phyloP scores from a whole-genome alignment of 2,888 invertebrate genomes.

The Drosophila neonasuta region DNA sequence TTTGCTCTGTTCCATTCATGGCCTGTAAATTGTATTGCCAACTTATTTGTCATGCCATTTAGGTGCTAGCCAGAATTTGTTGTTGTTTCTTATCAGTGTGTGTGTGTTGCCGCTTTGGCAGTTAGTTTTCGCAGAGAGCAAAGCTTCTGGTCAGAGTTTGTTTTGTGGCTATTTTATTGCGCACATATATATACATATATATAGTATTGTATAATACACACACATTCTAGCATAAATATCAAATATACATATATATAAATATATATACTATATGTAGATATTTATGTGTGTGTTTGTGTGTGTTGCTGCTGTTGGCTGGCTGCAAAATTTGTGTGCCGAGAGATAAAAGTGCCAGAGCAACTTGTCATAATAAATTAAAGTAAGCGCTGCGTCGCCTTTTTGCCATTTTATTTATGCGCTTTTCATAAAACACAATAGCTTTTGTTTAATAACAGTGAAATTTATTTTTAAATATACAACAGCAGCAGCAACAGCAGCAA shows the following conservation, averaged over 20 bases:
- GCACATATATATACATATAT: constrained; percentile 25
- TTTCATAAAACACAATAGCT: constrained; percentile 77
- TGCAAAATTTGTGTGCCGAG: constrained; percentile 77
- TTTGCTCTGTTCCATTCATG: constrained; percentile 26
- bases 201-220: constrained; percentile 57
- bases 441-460: constrained; percentile 73
- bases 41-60: constrained; percentile 52
- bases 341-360: constrained; percentile 81
- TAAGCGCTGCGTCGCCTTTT: constrained; percentile 66
- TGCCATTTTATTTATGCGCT: constrained; percentile 75
- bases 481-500: constrained; percentile 42
- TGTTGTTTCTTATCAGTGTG: constrained; percentile 23
- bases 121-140: constrained; percentile 60
- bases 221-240: constrained; percentile 58
- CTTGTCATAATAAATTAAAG: constrained; percentile 81
- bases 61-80: constrained; percentile 26
- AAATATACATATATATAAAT: constrained; percentile 39
- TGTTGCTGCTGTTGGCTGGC: constrained; percentile 42
- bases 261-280: constrained; percentile 19
- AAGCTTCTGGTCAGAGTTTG: constrained; percentile 67
- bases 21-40: constrained; percentile 49
- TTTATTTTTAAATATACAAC: constrained; percentile 56
- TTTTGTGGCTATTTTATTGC: constrained; percentile 70
- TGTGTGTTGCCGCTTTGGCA: constrained; percentile 30
- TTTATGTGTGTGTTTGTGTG: constrained; percentile 24